Percentiles rank a stretch among this genome's conserved stretches.
These are phyloP conservation scores for Pycnomerus fuliginosus DNA, from an alignment of 2,888 invertebrate genomes.

Conservation along the genomic window DNA sequence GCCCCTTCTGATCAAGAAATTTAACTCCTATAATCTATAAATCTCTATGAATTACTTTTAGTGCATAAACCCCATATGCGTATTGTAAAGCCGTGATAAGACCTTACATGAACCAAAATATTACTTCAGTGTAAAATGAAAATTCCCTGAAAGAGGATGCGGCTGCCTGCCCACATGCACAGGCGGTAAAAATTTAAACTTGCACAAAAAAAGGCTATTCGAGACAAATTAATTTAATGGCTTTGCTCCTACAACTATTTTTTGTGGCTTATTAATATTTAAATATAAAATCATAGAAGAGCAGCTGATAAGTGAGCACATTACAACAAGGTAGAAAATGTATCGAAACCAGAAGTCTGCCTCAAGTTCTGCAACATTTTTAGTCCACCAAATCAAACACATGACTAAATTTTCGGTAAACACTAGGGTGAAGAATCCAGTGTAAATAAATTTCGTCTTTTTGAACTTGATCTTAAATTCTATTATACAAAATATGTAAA, in stretches of 20 bases:
- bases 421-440: constrained; percentile 66
- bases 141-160: no score
- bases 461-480: constrained; percentile 79
- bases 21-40: no score
- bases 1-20: no score
- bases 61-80: no score
- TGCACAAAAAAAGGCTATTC: no score
- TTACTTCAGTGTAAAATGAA: no score
- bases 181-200: no score
- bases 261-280: constrained; percentile 62
- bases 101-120: no score
- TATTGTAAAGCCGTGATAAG: no score
- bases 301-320: constrained; percentile 60
- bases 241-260: constrained; percentile 39
- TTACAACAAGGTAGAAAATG: constrained; percentile 62
- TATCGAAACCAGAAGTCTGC: constrained; percentile 70
- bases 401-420: constrained; percentile 67
- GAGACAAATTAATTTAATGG: neutral
- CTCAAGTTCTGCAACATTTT: constrained; percentile 56
- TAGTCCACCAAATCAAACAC: constrained; percentile 68
- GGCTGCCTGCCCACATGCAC: no score
- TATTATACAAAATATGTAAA: constrained; percentile 74
- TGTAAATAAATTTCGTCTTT: constrained; percentile 68
- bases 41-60: no score
- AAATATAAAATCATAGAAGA: constrained; percentile 66